Evolutionary conservation across 1,140 invertebrate species (phyloP).

Genomic region (Pseudomyrmex concolor): DNA sequence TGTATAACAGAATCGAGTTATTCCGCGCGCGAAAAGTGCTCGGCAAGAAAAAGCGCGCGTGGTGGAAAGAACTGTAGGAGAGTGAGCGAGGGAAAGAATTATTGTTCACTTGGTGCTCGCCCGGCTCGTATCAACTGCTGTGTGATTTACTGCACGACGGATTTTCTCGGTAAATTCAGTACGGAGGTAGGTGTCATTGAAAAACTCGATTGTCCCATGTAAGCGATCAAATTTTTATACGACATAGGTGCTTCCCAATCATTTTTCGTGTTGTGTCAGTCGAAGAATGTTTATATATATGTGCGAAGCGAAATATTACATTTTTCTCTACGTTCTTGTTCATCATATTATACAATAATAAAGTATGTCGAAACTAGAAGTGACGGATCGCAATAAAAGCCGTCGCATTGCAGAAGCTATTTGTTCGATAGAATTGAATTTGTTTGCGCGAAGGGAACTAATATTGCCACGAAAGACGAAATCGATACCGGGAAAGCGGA

Average conservation of each 20-base stretch:
- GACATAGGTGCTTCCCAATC: background rate
- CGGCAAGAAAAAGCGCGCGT: constrained; percentile 26
- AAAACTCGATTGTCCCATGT: constrained; percentile 51
- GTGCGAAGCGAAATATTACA: background rate
- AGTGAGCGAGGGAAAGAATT: constrained; percentile 23
- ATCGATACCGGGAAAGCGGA: constrained; percentile 31
- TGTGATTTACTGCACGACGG: constrained; percentile 54
- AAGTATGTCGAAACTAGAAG: background rate
- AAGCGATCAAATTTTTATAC: constrained; percentile 58
- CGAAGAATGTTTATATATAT: background rate
- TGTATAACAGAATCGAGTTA: constrained; percentile 27
- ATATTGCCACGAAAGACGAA: background rate
- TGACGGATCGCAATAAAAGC: constrained; percentile 6
- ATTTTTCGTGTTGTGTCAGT: constrained; percentile 20
- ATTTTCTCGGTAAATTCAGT: constrained; percentile 56
- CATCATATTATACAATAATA: background rate
- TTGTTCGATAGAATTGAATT: constrained; percentile 39
- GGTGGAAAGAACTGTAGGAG: background rate
- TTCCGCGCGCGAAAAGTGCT: constrained; percentile 26
- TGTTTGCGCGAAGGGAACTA: constrained; percentile 2
- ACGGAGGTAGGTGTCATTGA: constrained; percentile 33
- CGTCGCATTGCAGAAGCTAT: constrained; percentile 20
- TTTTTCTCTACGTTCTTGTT: background rate
- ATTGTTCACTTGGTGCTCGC: constrained; percentile 38
- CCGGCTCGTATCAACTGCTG: constrained; percentile 47